Base-by-base conservation (phyloP, 1,140 invertebrate species). In the Ostrea denselamellosa region DNA sequence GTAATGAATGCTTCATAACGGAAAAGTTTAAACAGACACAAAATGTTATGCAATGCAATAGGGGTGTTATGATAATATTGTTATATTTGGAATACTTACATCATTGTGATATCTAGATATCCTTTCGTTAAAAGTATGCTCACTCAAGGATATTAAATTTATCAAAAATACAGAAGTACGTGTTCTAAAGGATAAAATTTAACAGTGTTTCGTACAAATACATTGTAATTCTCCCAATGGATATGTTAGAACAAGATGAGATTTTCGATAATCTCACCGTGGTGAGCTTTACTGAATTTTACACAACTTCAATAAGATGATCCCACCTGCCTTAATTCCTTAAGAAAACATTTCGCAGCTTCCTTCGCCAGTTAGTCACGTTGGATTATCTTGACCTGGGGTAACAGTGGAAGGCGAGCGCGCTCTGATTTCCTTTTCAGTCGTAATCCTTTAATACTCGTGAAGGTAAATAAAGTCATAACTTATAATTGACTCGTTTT, bases 191-290 rank as follows among this genome's bases (percentile, higher is more conserved):
- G 34, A 44, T 44, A 44, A 44, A 44, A 44, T 44, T 44, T 5
- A 44, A 44, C 34, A 44, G 34, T 44, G 1, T 44, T 44, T 44
- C 5, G 34, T 44, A 44, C 34, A 44, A 62, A 62, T 28, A 77
- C 68, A 77, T 34, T 10, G 25, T 22, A 77, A 0, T 28, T 77
- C 28, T 28, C 68, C 68, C 68, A 25, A 77, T 77, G 68, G 68
- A 77, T 77, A 77, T 77, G 68, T 77, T 77, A 25, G 68, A 77
- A 77, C 68, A 77, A 77, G 68, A 77, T 77, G 25, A 77, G 68
- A 34, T 34, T 77, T 34, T 34, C 2, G 68, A 77, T 77, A 77
- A 77, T 77, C 68, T 77, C 9, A 9, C 12, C 65, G 22, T 10
- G 68, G 28, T 14, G 68, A 77, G 25, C 22, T 77, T 77, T 77